These are phyloP conservation scores for Toxotes lorentzi DNA, from an alignment of 2,797 vertebrate genomes.

Conservation along the genomic window DNA sequence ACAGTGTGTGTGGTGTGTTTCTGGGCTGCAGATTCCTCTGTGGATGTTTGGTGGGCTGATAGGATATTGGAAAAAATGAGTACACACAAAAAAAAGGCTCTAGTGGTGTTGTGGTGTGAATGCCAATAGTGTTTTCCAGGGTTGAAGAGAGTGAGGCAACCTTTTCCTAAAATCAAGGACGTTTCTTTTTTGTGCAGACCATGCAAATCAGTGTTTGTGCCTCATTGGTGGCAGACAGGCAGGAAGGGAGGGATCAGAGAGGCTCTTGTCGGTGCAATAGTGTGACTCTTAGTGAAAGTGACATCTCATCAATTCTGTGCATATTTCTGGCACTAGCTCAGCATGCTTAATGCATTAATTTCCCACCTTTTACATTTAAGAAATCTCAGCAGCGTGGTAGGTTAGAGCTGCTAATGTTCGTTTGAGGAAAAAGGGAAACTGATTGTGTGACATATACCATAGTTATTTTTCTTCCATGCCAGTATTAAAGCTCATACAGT, in stretches of 20 bases:
- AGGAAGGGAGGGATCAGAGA: slow-evolving; percentile 83
- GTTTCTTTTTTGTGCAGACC: slow-evolving; percentile 79
- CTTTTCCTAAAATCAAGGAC: slow-evolving; percentile 84
- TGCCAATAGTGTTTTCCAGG: slow-evolving; percentile 67
- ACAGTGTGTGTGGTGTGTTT: slow-evolving; percentile 41
- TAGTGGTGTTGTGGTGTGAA: slow-evolving; percentile 51
- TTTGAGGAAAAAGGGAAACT: slow-evolving; percentile 44
- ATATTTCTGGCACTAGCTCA: slow-evolving; percentile 82
- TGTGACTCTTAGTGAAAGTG: slow-evolving; percentile 87
- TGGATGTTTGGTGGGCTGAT: slow-evolving; percentile 56
- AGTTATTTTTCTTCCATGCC: slow-evolving; percentile 28
- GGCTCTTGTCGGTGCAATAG: slow-evolving; percentile 82
- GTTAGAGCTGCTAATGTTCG: slow-evolving; percentile 55
- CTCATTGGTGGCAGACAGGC: slow-evolving; percentile 79
- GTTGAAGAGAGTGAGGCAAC: slow-evolving; percentile 75
- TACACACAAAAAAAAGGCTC: slow-evolving; percentile 29
- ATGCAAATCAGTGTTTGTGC: slow-evolving; percentile 80
- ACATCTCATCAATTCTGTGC: slow-evolving; percentile 87
- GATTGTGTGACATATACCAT: slow-evolving; percentile 19
- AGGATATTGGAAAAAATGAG: slow-evolving; percentile 31
- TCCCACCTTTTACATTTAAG: slow-evolving; percentile 64
- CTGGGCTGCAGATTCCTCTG: slow-evolving; percentile 56
- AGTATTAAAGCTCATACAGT: background rate
- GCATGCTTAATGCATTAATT: slow-evolving; percentile 81
- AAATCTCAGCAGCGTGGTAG: slow-evolving; percentile 60